Evolutionary conservation across 1,140 invertebrate species (phyloP).

Genomic region (Parapsyche elsis): DNA sequence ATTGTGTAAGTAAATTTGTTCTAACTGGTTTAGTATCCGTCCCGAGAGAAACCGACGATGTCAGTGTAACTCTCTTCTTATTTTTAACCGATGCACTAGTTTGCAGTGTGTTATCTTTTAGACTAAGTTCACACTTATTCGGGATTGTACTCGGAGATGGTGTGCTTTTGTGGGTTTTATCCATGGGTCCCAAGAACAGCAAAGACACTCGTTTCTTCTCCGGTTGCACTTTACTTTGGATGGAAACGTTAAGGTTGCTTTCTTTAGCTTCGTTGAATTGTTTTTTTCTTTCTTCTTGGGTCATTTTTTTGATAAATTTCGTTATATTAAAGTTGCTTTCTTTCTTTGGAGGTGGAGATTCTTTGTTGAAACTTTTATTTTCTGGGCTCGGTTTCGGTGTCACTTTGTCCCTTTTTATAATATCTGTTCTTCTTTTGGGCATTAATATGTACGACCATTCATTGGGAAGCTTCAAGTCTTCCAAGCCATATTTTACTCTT

Average conservation of each 20-base stretch:
- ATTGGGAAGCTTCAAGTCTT: slow-evolving; percentile 69
- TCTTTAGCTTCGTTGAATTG: slow-evolving; percentile 58
- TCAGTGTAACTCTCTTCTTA: slow-evolving; percentile 53
- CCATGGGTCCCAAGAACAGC: slow-evolving; percentile 39
- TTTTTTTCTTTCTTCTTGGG: slow-evolving; percentile 65
- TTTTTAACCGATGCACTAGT: not conserved
- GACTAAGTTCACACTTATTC: not conserved
- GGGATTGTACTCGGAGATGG: not conserved
- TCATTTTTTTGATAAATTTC: slow-evolving; percentile 67
- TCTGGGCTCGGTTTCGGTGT: slow-evolving; percentile 53
- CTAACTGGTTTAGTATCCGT: slow-evolving; percentile 57
- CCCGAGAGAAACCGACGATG: slow-evolving; percentile 58
- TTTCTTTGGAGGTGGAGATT: slow-evolving; percentile 59
- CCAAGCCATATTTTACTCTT: slow-evolving; percentile 69
- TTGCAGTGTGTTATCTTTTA: not conserved
- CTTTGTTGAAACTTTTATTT: slow-evolving; percentile 58
- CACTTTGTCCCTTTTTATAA: slow-evolving; percentile 48
- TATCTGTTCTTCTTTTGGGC: slow-evolving; percentile 58
- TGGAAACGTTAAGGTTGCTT: slow-evolving; percentile 8
- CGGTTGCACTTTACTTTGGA: slow-evolving; percentile 56
- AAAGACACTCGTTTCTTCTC: slow-evolving; percentile 64
- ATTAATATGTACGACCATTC: slow-evolving; percentile 67
- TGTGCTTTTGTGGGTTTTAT: not conserved
- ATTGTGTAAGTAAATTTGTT: slow-evolving; percentile 68
- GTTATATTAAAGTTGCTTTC: slow-evolving; percentile 63